A percentile compares a stretch with the other conserved stretches of the same genome.
phyloP scores from a whole-genome alignment of 2,888 invertebrate species.

The Epicampocera succincta region DNA sequence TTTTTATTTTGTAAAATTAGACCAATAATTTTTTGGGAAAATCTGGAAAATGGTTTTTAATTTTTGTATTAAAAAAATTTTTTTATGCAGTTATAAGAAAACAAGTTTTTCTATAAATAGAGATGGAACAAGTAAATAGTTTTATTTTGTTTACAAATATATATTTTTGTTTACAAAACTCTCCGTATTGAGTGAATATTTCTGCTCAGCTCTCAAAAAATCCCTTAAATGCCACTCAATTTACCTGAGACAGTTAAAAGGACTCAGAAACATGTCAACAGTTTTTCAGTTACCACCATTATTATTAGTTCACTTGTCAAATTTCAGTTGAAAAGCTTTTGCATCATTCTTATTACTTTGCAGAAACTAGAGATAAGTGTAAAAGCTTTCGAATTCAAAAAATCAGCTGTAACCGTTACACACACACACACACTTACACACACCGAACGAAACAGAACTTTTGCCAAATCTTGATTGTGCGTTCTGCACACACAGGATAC shows the following conservation, averaged over 20 bases:
- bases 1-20: too few relatives aligned
- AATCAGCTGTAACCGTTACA: slow-evolving; percentile 56
- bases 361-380: slow-evolving; percentile 52
- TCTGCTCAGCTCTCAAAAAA: too few relatives aligned
- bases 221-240: background rate
- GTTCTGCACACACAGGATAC: slow-evolving; percentile 68
- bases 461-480: slow-evolving; percentile 62
- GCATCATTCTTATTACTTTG: slow-evolving; percentile 51
- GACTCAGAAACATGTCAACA: slow-evolving; percentile 34
- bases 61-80: too few relatives aligned
- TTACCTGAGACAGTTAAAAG: background rate
- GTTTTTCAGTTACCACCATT: slow-evolving; percentile 18
- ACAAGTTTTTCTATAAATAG: too few relatives aligned
- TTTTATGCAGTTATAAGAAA: too few relatives aligned
- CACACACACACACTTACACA: too few relatives aligned
- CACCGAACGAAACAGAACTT: slow-evolving; percentile 30
- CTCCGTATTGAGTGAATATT: too few relatives aligned
- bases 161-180: too few relatives aligned
- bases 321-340: slow-evolving; percentile 36
- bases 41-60: too few relatives aligned
- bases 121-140: too few relatives aligned
- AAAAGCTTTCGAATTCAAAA: slow-evolving; percentile 55
- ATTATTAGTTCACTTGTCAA: slow-evolving; percentile 15
- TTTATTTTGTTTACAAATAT: too few relatives aligned
- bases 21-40: too few relatives aligned